Percentiles rank a stretch among this genome's conserved stretches.
phyloP scores from a whole-genome alignment of 1,140 invertebrate genomes.

The Laupala kohalensis region DNA sequence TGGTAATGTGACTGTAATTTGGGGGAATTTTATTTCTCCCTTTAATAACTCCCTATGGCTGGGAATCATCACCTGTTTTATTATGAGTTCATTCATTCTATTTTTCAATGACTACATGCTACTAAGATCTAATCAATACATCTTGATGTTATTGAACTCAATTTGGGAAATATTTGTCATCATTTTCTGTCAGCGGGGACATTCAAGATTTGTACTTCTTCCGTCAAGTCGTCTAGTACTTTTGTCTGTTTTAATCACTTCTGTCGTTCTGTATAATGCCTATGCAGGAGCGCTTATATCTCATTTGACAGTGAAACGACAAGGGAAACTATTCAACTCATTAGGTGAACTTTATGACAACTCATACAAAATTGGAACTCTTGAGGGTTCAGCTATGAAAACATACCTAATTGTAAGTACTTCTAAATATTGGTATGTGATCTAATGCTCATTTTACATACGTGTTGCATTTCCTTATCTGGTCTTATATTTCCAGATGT shows the following conservation, averaged over 20 bases:
- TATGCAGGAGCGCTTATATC: not conserved
- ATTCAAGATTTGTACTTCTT: not conserved
- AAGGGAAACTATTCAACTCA: not conserved
- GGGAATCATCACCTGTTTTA: not conserved
- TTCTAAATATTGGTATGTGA: not conserved
- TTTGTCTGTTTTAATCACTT: not conserved
- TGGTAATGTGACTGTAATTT: not conserved
- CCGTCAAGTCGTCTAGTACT: not conserved
- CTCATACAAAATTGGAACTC: not conserved
- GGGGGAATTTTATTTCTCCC: not conserved
- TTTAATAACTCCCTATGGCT: not conserved
- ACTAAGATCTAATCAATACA: not conserved
- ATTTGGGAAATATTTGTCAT: not conserved
- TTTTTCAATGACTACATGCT: not conserved
- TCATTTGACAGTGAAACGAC: not conserved
- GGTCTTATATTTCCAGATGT: not conserved
- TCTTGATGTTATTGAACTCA: not conserved
- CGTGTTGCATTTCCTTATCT: not conserved
- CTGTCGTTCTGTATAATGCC: not conserved
- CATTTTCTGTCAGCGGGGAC: not conserved
- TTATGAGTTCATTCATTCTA: not conserved
- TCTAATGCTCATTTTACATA: not conserved
- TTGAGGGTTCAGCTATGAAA: not conserved
- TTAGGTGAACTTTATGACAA: not conserved
- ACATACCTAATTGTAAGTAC: not conserved